phyloP scores from a whole-genome alignment of 53 echinoderm and acorn worm species.

The Hippasteria phrygiana region DNA sequence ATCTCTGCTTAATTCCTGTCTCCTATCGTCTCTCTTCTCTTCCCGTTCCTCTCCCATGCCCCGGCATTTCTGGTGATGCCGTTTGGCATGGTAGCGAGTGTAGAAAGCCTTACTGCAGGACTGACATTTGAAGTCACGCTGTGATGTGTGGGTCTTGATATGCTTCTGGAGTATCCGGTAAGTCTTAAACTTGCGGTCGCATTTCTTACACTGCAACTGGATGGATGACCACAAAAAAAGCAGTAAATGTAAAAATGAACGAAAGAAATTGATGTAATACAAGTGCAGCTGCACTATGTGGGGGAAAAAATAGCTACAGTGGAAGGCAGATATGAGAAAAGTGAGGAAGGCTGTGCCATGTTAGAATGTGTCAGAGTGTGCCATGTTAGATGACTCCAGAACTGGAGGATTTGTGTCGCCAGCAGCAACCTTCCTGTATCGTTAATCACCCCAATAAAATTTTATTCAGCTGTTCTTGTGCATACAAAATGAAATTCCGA shows the following conservation, averaged over 20 bases:
- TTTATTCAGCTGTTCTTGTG: no score
- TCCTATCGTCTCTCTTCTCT: conserved; percentile 3
- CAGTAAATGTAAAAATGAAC: neutral
- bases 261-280: no score
- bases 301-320: no score
- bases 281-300: no score
- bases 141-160: conserved; percentile 68
- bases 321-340: no score
- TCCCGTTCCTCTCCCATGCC: conserved; percentile 34
- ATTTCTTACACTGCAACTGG: conserved; percentile 69
- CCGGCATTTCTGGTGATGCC: conserved; percentile 70
- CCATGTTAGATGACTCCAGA: no score
- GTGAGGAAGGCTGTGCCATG: no score
- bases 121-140: conserved; percentile 65
- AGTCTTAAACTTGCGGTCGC: conserved; percentile 69
- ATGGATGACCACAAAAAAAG: neutral
- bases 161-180: conserved; percentile 75
- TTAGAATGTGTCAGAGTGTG: no score
- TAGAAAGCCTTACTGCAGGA: conserved; percentile 72
- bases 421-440: no score
- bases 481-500: no score
- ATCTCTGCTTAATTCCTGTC: neutral
- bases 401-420: no score
- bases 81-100: conserved; percentile 72
- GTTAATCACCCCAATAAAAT: no score